Base-by-base conservation (phyloP, 1,140 invertebrate genomes). In the Pseudoatta argentina region DNA sequence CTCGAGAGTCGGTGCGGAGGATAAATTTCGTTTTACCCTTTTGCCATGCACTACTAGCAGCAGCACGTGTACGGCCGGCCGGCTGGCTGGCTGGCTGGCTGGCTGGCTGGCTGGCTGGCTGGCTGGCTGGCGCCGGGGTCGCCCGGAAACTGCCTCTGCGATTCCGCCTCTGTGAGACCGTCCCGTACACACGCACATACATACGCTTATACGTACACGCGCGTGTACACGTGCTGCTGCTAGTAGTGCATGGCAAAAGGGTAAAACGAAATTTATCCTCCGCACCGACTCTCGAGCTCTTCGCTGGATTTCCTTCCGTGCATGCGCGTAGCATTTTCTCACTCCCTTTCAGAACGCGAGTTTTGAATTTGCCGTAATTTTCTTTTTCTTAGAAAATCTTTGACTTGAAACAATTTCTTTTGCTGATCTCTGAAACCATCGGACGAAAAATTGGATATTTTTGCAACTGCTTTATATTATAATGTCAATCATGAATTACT, bases 71-170 rank as follows among this genome's bases (percentile, higher is more conserved):
- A 69, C 18, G n/a, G n/a, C n/a, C n/a, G n/a, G n/a, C n/a, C n/a
- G n/a, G n/a, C n/a, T n/a, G n/a, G n/a, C n/a, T n/a, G n/a, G n/a
- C n/a, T n/a, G n/a, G n/a, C n/a, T n/a, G n/a, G n/a, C n/a, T n/a
- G n/a, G n/a, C n/a, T n/a, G 59, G 76, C 39, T 71, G 63, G 73
- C 61, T 24, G 24, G 27, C 30, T 30, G 27, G 27, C 27, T n/a
- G n/a, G n/a, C n/a, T n/a, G n/a, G n/a, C n/a, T n/a, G n/a, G 61
- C 63, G 53, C 64, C 86, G 79, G 88, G 89, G 86, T 90, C 89
- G 89, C 88, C 76, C 89, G 86, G 89, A 89, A 90, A 90, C 88
- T 90, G 79, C 66, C 88, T 90, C 83, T 85, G 69, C 89, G 86
- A 87, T 90, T 90, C 76, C 69, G 73, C 79, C 81, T 81, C 30